A percentile compares a stretch with the other conserved stretches of the same genome.
Evolutionary conservation across 2,888 invertebrate species (phyloP).

Genomic region (Cetonia aurata): DNA sequence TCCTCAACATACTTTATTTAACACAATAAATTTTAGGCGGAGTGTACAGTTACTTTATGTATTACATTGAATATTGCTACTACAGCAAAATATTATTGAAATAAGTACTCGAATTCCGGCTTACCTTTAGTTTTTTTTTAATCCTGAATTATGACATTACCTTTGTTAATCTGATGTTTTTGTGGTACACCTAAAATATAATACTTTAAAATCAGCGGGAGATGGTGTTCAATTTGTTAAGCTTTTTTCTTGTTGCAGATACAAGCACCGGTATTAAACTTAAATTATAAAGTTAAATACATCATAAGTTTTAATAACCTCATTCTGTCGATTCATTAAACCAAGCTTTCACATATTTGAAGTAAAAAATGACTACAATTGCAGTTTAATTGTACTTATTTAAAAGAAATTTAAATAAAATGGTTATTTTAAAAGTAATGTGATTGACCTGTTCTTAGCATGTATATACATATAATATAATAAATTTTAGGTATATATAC

Average conservation of each 20-base stretch:
- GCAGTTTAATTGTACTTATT: no score
- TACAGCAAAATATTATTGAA: neutral
- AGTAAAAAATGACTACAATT: slow-evolving; percentile 1
- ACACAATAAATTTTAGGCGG: slow-evolving; percentile 3
- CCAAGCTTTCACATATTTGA: slow-evolving; percentile 20
- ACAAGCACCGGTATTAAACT: neutral
- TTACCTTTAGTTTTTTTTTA: slow-evolving; percentile 8
- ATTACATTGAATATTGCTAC: slow-evolving; percentile 6
- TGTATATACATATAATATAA: no score
- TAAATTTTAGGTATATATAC: no score
- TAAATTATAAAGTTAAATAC: neutral
- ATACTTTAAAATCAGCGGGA: slow-evolving; percentile 4
- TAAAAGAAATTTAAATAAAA: no score
- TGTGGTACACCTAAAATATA: slow-evolving; percentile 8
- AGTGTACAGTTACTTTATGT: neutral
- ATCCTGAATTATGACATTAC: slow-evolving; percentile 2
- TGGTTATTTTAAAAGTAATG: no score
- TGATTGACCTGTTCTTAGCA: no score
- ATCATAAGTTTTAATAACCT: neutral
- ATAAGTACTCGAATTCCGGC: neutral
- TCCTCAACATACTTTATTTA: slow-evolving; percentile 1
- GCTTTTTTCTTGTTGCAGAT: slow-evolving; percentile 1
- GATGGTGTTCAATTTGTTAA: slow-evolving; percentile 7
- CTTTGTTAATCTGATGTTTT: slow-evolving; percentile 19
- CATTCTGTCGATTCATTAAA: slow-evolving; percentile 18